Evolutionary conservation across 2,797 vertebrate species (phyloP), one percentile per base, ranked within the genome.

Genomic region (Thunnus albacares): DNA sequence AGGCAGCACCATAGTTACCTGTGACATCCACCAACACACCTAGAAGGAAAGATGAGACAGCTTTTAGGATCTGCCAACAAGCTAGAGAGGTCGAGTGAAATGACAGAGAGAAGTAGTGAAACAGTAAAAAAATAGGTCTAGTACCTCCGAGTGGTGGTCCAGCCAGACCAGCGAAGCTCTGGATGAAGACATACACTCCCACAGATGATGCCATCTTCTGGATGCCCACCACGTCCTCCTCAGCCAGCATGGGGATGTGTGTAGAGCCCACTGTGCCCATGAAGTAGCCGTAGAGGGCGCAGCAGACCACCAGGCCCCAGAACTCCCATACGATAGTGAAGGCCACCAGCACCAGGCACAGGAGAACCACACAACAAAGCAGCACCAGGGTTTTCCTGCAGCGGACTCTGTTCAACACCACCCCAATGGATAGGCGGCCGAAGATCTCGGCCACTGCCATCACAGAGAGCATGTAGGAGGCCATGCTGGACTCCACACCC

Each of bases 121-220:
- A 41, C 17, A 53, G 0, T 2, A 45, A 7, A 53, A 12, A 9
- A 14, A 17, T 10, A 26, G 4, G 8, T 12, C 6, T 11, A 2
- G 12, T 96, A 99, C 98, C 98, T 97, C 96, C 97, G 0, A 99
- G 93, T 0, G 98, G 98, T 12, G 98, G 98, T 63, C 98, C 98
- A 0, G 97, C 97, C 92, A 99, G 95, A 45, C 97, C 98, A 1
- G 98, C 95, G 11, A 98, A 94, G 93, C 98, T 99, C 84, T 99
- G 98, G 71, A 98, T 97, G 92, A 95, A 99, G 76, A 98, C 93
- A 0, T 99, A 99, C 58, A 98, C 96, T 0, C 97, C 98, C 0
- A 97, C 97, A 0, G 96, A 97, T 0, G 97, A 97, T 0, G 97
- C 77, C 97, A 99, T 98, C 93, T 89, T 97, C 58, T 97, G 90